Conservation (phyloP, 2,113 vertebrate genomes). For the Aramus guarauna region DNA sequence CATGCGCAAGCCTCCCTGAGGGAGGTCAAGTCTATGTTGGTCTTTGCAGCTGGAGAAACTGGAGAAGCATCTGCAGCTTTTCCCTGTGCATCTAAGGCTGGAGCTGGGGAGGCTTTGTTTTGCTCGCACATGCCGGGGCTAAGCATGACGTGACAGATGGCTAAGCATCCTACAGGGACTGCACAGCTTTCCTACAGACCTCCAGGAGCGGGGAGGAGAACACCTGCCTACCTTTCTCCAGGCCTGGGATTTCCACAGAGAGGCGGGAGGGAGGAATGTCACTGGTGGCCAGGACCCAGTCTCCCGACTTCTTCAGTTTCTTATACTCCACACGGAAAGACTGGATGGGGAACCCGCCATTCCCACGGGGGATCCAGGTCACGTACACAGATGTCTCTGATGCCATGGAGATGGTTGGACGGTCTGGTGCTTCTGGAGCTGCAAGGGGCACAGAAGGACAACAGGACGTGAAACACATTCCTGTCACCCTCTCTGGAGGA, state of each 20-base stretch:
- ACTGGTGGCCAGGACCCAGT: slow-evolving; percentile 90
- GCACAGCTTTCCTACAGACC: not conserved
- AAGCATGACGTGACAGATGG: not conserved
- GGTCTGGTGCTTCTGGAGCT: slow-evolving; percentile 97
- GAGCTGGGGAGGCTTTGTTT: not conserved
- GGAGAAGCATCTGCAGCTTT: slow-evolving; percentile 24
- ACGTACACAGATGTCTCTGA: slow-evolving; percentile 94
- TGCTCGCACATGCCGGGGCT: not conserved
- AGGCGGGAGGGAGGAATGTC: slow-evolving; percentile 95
- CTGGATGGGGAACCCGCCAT: slow-evolving; percentile 94
- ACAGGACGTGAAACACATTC: not conserved
- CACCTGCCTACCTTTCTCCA: slow-evolving; percentile 88
- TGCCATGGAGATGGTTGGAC: slow-evolving; percentile 94
- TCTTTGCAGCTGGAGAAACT: slow-evolving; percentile 54
- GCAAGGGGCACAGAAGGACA: not conserved
- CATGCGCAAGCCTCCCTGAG: not conserved
- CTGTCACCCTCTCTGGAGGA: not conserved
- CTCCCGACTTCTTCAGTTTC: slow-evolving; percentile 89
- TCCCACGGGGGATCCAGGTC: slow-evolving; percentile 97
- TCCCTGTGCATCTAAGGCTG: not conserved
- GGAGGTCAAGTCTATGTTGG: slow-evolving; percentile 12
- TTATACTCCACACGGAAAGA: slow-evolving; percentile 94
- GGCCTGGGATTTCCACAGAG: slow-evolving; percentile 90
- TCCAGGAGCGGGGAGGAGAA: not conserved
- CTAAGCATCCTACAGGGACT: not conserved